These are phyloP conservation scores for Galerucella pusilla DNA, from an alignment of 2,888 invertebrate genomes.

Conservation along the genomic window DNA sequence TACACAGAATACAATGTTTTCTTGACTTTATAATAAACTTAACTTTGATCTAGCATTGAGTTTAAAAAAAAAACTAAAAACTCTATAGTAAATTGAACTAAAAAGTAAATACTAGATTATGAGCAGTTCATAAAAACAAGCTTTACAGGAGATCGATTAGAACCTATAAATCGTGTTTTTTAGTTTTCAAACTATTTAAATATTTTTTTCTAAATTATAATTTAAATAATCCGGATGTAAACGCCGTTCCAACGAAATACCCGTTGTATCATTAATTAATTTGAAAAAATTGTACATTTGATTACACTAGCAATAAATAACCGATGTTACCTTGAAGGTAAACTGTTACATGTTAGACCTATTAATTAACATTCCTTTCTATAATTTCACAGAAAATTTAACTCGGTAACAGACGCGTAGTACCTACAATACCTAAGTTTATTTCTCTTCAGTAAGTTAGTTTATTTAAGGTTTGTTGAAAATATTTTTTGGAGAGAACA, in stretches of 20 bases:
- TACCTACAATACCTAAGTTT: not conserved
- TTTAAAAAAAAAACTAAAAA: too few species aligned
- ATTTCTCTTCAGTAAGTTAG: not conserved
- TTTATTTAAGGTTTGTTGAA: not conserved
- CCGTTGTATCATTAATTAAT: not conserved
- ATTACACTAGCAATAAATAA: not conserved
- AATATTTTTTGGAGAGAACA: too few species aligned
- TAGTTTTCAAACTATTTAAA: too few species aligned
- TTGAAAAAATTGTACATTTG: not conserved
- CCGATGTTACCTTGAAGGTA: not conserved
- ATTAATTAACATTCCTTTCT: constrained; percentile 10
- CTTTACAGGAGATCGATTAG: too few species aligned
- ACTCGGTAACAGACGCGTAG: not conserved
- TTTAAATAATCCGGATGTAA: not conserved
- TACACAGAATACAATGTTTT: too few species aligned
- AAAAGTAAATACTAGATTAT: too few species aligned
- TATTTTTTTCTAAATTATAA: not conserved
- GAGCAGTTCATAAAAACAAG: too few species aligned
- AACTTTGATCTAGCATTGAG: too few species aligned
- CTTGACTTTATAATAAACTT: too few species aligned
- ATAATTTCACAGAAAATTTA: constrained; percentile 5
- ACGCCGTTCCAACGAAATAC: not conserved
- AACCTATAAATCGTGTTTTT: too few species aligned
- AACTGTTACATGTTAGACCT: not conserved
- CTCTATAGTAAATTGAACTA: too few species aligned